Evolutionary conservation across 2,797 vertebrate species (phyloP).

Genomic region (Pogoniulus pusillus): DNA sequence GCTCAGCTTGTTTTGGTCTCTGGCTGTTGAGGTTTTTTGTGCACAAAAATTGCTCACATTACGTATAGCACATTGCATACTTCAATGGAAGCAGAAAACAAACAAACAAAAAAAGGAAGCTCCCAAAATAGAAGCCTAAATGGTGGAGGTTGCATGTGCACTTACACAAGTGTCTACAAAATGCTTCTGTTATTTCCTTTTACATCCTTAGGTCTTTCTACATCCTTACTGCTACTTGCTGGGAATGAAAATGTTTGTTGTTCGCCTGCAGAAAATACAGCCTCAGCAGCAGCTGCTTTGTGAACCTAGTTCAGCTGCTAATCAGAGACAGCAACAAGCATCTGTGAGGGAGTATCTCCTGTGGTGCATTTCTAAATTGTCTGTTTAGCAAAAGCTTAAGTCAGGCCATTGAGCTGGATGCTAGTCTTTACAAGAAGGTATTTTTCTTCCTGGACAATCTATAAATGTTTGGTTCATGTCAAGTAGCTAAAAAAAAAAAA

Average conservation of each 20-base stretch:
- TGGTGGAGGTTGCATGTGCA: neutral
- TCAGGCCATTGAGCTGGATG: neutral
- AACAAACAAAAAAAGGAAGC: neutral
- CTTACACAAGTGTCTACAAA: neutral
- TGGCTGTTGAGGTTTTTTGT: neutral
- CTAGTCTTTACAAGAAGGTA: neutral
- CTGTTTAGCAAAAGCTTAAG: neutral
- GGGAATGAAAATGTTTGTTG: neutral
- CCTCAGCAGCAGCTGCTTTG: neutral
- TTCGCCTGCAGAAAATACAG: neutral
- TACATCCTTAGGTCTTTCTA: neutral
- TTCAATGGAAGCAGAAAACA: neutral
- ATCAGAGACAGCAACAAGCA: neutral
- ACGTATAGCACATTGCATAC: rapidly evolving
- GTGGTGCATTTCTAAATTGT: neutral
- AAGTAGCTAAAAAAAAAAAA: neutral
- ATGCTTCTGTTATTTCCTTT: neutral
- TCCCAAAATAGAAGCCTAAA: neutral
- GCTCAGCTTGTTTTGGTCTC: neutral
- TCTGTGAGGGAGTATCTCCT: rapidly evolving
- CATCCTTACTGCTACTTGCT: neutral
- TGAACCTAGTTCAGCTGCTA: rapidly evolving
- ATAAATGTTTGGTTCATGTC: neutral
- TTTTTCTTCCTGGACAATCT: neutral
- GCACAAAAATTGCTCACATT: neutral